Base-by-base conservation (phyloP, 2,888 invertebrate species). In the Sthenelais limicola region DNA sequence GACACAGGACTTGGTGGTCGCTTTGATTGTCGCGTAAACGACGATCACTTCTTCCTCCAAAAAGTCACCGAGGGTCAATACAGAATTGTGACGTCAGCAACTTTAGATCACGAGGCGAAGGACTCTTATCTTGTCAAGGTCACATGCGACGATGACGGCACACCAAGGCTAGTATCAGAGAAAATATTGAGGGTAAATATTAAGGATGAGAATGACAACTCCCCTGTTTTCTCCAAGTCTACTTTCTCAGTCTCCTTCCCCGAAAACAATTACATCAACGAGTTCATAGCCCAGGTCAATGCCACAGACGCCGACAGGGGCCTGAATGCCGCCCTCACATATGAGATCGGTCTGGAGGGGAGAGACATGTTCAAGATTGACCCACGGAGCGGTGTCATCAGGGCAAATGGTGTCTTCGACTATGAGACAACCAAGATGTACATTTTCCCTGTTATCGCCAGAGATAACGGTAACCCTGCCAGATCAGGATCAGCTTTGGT, bases 121-220 rank as follows among this genome's bases (percentile, higher is more conserved):
- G 21, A 32, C 18, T n/a, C 33, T 1, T 67, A 66, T 32, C 21
- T 35, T 28, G 51, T 74, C 3, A 15, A 15, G 12, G 35, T 74
- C 12, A 58, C 47, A 4, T 74, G 73, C 33, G 43, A 33, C 26
- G 73, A 74, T 35, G 35, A 71, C 5, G 73, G 73, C 9, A 24
- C 18, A 1, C 71, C 67, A 0, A 15, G 18, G 21, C 38, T 67
- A 24, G 30, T 30, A 5, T 43, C 54, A 4, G 47, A 47, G 24
- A 52, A 74, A 21, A 43, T 24, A 30, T 28, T 74, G 30, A 52
- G 5, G 24, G 52, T 74, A 7, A 54, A 49, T 30, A 68, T 71
- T 15, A 43, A 26, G n/a, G 73, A 74, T 38, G 71, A 71, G 49
- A 74, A 74, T 32, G 73, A 74, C 56, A 74, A 74, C 35, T n/a